A percentile compares a stretch with the other conserved stretches of the same genome.
Conservation (phyloP, 1,140 invertebrate species). For the fruit fly (Drosophila melanogaster) region Release_6_plus_ISO1_MT NT_033777.3:4747501-4748000, state of each 20-base stretch:
- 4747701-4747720: constrained; percentile 66
- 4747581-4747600: constrained; percentile 55
- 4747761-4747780: constrained; percentile 23
- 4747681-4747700: constrained; percentile 60
- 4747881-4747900: neutral
- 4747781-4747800: constrained; percentile 70
- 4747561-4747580: constrained; percentile 15
- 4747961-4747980: neutral
- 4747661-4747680: constrained; percentile 54
- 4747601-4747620: constrained; percentile 68
- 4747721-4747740: constrained; percentile 57
- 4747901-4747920: no score
- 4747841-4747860: neutral
- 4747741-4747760: constrained; percentile 21
- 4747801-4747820: constrained; percentile 7
- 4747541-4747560: neutral
- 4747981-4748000: constrained; percentile 3
- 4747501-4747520: no score
- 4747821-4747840: constrained; percentile 4
- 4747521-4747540: no score
- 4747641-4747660: constrained; percentile 55
- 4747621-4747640: constrained; percentile 72
- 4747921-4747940: no score
- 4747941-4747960: neutral
- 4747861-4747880: neutral